Base-by-base conservation (phyloP, 2,797 vertebrate genomes). In the Crax fasciolata region DNA sequence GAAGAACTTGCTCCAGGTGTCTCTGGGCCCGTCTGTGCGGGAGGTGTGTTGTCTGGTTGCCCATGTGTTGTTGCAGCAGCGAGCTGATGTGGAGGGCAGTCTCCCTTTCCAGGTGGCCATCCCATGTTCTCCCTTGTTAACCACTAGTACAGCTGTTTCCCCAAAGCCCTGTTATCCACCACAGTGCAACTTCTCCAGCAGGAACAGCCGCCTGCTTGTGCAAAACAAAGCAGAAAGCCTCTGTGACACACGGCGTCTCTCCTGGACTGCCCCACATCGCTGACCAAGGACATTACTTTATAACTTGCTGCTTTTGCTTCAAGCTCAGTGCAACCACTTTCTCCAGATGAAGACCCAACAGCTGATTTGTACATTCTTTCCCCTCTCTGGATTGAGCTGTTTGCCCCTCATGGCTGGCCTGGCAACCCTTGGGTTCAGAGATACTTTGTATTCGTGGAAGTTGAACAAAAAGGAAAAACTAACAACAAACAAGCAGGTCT, bases 181-280 rank as follows among this genome's bases (percentile, higher is more conserved):
- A 0, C 11, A 51, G 27, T 49, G 52, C 75, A 28, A 43, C n/a
- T 38, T 65, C 58, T 68, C 25, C 57, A 58, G 68, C 7, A 94
- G 57, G 27, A 83, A 19, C 52, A 74, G 8, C 52, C 85, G 39
- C 9, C 32, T 49, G 10, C 68, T 74, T 20, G 11, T 30, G 11
- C 54, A 76, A 49, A 67, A 25, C 80, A 63, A 44, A 43, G 16
- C 59, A 41, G 41, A 43, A 14, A 68, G 21, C 21, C 30, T 57
- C 52, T 0, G 0, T 43, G 25, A 23, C 1, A 19, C 1, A 0
- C 1, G 15, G 11, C 11, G 5, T 55, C 90, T 49, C n/a, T 67
- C 21, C 66, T 89, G 67, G 52, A 65, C 41, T 32, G 58, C 16
- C 30, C 24, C 71, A 43, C 13, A 28, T 19, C 1, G 3, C 17